Conservation (phyloP, 2,888 invertebrate genomes). For the Napeogenes inachia region DNA sequence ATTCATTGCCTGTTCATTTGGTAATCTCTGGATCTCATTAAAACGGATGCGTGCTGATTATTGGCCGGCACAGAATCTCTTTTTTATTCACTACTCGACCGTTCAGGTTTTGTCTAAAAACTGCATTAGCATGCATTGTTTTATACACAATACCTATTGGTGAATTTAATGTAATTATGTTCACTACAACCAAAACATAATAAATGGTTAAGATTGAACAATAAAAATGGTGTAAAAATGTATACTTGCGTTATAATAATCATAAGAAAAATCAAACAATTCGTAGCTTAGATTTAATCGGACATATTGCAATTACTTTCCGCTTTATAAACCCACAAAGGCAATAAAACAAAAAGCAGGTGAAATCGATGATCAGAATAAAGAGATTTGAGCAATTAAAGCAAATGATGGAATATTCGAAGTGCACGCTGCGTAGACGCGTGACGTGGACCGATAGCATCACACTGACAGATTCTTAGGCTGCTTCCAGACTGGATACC, state of each 20-base stretch:
- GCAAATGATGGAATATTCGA: conserved; percentile 41
- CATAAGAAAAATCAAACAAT: too few species aligned
- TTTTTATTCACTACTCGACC: conserved; percentile 34
- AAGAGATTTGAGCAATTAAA: conserved; percentile 36
- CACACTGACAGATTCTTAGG: conserved; percentile 34
- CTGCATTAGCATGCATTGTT: conserved; percentile 27
- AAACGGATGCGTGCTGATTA: conserved; percentile 45
- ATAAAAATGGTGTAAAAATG: not conserved
- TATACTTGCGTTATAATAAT: not conserved
- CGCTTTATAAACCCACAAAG: conserved; percentile 5
- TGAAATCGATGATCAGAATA: conserved; percentile 28
- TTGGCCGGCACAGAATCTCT: conserved; percentile 37
- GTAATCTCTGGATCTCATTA: conserved; percentile 46
- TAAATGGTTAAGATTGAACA: not conserved
- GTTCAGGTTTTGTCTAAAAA: conserved; percentile 31
- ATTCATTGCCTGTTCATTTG: conserved; percentile 52
- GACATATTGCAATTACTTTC: conserved; percentile 1
- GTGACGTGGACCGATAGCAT: conserved; percentile 52
- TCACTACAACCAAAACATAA: not conserved
- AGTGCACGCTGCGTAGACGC: conserved; percentile 43
- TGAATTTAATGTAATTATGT: not conserved
- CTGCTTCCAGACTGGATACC: conserved; percentile 26
- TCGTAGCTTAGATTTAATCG: not conserved
- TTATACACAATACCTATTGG: conserved; percentile 22
- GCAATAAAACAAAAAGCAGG: conserved; percentile 27